These are phyloP conservation scores for Caenorhabditis sp. DNA, from an alignment of 2,888 invertebrate genomes.

Conservation along the genomic window DNA sequence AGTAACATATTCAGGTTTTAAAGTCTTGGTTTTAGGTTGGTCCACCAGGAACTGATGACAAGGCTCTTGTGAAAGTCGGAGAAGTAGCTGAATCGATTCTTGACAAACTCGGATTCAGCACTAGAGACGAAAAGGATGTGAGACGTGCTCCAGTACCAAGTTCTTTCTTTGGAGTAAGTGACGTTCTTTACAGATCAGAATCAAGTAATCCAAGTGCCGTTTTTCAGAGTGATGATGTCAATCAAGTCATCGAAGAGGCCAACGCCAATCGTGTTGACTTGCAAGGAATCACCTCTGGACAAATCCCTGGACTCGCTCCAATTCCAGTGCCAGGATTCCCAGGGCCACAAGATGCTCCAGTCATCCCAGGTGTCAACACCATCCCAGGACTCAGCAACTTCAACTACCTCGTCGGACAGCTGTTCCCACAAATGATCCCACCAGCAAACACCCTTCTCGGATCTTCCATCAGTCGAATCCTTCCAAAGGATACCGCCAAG, in stretches of 20 bases:
- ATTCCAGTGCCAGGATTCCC: conserved; percentile 83
- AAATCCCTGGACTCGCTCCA: conserved; percentile 83
- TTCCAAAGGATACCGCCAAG: conserved; percentile 83
- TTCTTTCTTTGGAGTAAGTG: conserved; percentile 67
- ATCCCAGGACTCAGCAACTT: conserved; percentile 84
- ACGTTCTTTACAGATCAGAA: too few species aligned
- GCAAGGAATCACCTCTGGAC: conserved; percentile 77
- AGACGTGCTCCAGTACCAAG: conserved; percentile 70
- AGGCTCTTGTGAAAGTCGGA: conserved; percentile 75
- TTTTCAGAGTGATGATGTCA: conserved; percentile 80
- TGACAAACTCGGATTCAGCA: conserved; percentile 79
- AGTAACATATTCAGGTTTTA: neutral
- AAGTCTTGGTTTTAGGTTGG: conserved; percentile 36
- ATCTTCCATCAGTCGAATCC: conserved; percentile 82
- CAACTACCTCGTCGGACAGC: conserved; percentile 83
- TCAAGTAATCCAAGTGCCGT: conserved; percentile 14
- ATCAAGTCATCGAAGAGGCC: conserved; percentile 77
- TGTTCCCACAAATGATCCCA: conserved; percentile 83
- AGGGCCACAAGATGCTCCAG: conserved; percentile 82
- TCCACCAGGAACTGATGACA: conserved; percentile 60
- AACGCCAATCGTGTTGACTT: conserved; percentile 81
- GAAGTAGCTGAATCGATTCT: conserved; percentile 80
- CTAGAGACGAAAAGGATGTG: conserved; percentile 62
- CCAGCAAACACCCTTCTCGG: conserved; percentile 83
- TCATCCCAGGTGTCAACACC: conserved; percentile 83